phyloP scores from a whole-genome alignment of 2,888 invertebrate species.

The Pardosa pseudoannulata region DNA sequence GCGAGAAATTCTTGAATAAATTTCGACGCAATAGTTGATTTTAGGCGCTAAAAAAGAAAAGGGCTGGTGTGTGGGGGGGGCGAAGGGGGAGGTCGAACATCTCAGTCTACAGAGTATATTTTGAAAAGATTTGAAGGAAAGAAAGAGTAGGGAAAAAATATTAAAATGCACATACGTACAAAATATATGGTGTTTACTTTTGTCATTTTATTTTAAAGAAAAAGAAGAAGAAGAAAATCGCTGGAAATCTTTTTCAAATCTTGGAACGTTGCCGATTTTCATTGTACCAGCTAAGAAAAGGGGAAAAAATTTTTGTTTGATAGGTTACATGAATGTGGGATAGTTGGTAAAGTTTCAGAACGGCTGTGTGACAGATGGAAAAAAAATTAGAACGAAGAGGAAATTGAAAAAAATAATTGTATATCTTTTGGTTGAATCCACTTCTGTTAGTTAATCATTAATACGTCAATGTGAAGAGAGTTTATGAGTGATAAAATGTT shows the following conservation, averaged over 20 bases:
- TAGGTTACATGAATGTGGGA: background rate
- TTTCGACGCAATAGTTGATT: too few relatives aligned
- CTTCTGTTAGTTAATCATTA: too few relatives aligned
- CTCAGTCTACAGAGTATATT: too few relatives aligned
- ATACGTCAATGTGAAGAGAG: too few relatives aligned
- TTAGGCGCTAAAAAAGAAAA: too few relatives aligned
- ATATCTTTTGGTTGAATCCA: too few relatives aligned
- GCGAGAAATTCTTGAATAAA: too few relatives aligned
- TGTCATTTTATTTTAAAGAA: background rate
- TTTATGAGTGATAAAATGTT: too few relatives aligned
- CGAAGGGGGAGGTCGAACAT: too few relatives aligned
- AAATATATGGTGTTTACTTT: slow-evolving; percentile 11
- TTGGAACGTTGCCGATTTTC: background rate
- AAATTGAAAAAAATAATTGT: too few relatives aligned
- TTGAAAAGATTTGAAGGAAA: background rate
- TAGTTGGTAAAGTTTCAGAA: background rate
- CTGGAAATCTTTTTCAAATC: background rate
- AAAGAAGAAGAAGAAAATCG: background rate
- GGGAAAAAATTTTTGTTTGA: background rate
- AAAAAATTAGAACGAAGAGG: background rate
- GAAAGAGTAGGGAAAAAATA: background rate
- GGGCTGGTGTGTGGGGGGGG: too few relatives aligned
- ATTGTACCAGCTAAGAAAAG: too few relatives aligned
- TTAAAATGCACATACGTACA: background rate
- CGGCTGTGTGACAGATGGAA: background rate